Evolutionary conservation across 1,140 invertebrate species (phyloP), one percentile per base, ranked within the genome.

Genomic region (Tribolium castaneum): DNA sequence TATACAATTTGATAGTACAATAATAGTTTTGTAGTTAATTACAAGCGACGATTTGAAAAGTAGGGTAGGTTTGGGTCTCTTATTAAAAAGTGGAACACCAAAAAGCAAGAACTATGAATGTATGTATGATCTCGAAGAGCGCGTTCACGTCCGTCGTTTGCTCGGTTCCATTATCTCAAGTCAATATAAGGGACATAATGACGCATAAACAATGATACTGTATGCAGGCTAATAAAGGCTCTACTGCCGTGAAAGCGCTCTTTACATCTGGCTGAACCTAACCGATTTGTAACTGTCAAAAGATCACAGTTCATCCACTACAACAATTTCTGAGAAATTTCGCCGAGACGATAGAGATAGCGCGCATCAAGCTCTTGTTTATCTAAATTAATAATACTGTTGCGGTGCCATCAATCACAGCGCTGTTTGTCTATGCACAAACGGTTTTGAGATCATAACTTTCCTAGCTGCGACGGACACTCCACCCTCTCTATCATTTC

Each of bases 301-400:
- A 75, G 72, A 75, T 75, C 72, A 75, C 72, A 75, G 72, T 75
- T 75, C 51, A 75, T 75, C 25, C 72, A 75, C 72, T 75, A 75
- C 72, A 75, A 75, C 13, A 75, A 73, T 73, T 75, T 75, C 35
- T 12, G 51, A 34, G 45, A 25, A 52, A 30, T 73, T 30, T 73
- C 22, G 10, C 50, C 71, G 30, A 52, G 51, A 75, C 71, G 71
- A 73, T 73, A 73, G 45, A 73, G 49, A 73, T 73, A 73, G 71
- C 71, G 71, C 71, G 72, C 72, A 56, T 54, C 72, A 75, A 75
- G 72, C 72, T 75, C 72, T 56, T 75, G 72, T 75, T 75, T 75
- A 75, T 75, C 72, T 75, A 75, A 75, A 75, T 75, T 75, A 75
- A 75, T 75, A 75, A 75, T 75, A 75, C 72, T 75, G 72, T 75